Base-by-base conservation (phyloP, 2,113 vertebrate species). In the Spea multiplicata region DNA sequence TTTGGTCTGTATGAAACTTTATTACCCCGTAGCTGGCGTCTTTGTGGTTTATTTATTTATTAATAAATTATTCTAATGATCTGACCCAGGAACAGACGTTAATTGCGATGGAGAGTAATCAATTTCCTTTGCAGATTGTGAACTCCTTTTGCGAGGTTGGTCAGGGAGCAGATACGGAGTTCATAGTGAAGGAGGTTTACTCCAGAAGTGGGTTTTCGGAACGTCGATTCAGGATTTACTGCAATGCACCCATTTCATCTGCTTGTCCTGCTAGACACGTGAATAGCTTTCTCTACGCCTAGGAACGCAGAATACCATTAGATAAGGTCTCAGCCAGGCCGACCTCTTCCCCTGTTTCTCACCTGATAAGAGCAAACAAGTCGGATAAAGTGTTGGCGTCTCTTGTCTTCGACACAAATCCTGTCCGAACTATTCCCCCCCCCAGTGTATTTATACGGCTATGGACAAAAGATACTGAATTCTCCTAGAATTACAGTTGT, bases 31-130 rank as follows among this genome's bases (percentile, higher is more conserved):
- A 89, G 88, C 84, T 70, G 86, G 84, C 85, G 88, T 80, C 86
- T 85, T 84, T 84, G 30, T 85, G 87, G 5, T 59, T 59, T 59
- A 2, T 53, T 53, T 53, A 8, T 53, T 1, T 12, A 59, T 86
- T 89, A 91, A 90, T 89, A 92, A 93, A 91, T 92, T 91, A 92
- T 90, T 90, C 89, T 92, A 91, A 93, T 83, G 87, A 92, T 89
- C 87, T 93, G 92, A 92, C 90, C 91, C 81, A 62, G 86, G 89
- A 91, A 88, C 88, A 93, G 89, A 91, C 92, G 90, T 92, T 94
- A 93, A 94, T 93, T 93, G 88, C 90, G 91, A 91, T 84, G 85
- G 89, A 92, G 92, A 91, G 89, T 93, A 92, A 93, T 93, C 91
- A 93, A 92, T 94, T 93, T 93, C 88, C 89, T 91, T 91, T 90